phyloP scores from a whole-genome alignment of 2,888 invertebrate species.

The Drosophila anceps region DNA sequence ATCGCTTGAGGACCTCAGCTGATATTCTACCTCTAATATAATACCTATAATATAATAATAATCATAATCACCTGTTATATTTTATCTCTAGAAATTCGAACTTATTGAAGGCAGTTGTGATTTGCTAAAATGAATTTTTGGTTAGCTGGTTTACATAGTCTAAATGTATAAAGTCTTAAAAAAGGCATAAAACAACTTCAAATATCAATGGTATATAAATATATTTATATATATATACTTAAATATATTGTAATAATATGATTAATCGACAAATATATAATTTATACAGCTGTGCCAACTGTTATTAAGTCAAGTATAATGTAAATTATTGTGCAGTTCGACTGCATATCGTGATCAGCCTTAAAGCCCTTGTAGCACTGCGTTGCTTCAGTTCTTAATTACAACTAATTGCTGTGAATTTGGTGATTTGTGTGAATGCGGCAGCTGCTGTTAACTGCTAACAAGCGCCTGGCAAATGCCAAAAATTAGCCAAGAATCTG shows the following conservation, averaged over 20 bases:
- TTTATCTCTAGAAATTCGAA: conserved; percentile 1
- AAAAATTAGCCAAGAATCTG: conserved; percentile 14
- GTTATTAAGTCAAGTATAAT: background rate
- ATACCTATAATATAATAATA: conserved; percentile 1
- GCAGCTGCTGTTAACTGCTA: conserved; percentile 7
- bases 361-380: background rate
- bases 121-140: background rate
- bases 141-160: background rate
- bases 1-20: background rate
- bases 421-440: conserved; percentile 7
- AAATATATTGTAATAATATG: background rate
- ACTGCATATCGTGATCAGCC: background rate
- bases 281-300: background rate
- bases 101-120: background rate
- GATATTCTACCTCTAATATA: background rate
- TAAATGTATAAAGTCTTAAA: background rate
- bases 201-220: background rate
- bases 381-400: background rate
- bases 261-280: background rate
- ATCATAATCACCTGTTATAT: background rate
- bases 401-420: background rate
- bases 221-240: background rate
- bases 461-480: background rate
- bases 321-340: conserved; percentile 1
- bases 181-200: background rate